A percentile compares a stretch with the other conserved stretches of the same genome.
phyloP scores from a whole-genome alignment of 2,888 invertebrate species.

The Taenaris catops region DNA sequence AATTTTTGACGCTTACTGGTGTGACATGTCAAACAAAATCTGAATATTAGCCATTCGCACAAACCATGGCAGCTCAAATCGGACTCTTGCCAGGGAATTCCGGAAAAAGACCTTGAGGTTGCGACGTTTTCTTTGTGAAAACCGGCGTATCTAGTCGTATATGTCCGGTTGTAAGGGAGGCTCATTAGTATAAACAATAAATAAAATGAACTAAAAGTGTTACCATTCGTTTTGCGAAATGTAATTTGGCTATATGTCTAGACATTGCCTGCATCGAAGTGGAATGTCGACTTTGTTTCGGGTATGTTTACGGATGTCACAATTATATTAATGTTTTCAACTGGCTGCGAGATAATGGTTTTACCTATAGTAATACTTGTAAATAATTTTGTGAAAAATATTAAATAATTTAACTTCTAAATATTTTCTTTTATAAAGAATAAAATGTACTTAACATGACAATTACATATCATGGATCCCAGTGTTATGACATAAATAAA shows the following conservation, averaged over 20 bases:
- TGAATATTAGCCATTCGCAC: slow-evolving; percentile 56
- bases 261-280: slow-evolving; percentile 34
- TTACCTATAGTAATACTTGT: too few species aligned
- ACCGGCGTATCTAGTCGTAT: slow-evolving; percentile 49
- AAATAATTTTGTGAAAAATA: too few species aligned
- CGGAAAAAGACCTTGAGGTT: slow-evolving; percentile 49
- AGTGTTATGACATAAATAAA: too few species aligned
- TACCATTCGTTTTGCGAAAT: slow-evolving; percentile 26
- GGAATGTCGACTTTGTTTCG: slow-evolving; percentile 59
- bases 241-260: slow-evolving; percentile 52
- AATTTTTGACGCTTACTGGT: too few species aligned
- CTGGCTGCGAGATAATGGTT: not conserved
- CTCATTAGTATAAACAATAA: slow-evolving; percentile 35
- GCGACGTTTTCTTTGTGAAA: slow-evolving; percentile 54
- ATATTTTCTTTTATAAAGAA: too few species aligned
- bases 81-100: slow-evolving; percentile 70
- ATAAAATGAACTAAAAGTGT: slow-evolving; percentile 23
- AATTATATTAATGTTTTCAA: not conserved
- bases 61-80: slow-evolving; percentile 43
- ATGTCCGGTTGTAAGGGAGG: slow-evolving; percentile 50
- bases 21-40: slow-evolving; percentile 47
- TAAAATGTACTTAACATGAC: too few species aligned
- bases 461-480: too few species aligned
- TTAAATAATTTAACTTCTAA: too few species aligned
- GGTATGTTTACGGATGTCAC: slow-evolving; percentile 44